A percentile compares a stretch with the other conserved stretches of the same genome.
phyloP scores from a whole-genome alignment of 2,113 vertebrate genomes.

The Thalassarche chlororhynchos region DNA sequence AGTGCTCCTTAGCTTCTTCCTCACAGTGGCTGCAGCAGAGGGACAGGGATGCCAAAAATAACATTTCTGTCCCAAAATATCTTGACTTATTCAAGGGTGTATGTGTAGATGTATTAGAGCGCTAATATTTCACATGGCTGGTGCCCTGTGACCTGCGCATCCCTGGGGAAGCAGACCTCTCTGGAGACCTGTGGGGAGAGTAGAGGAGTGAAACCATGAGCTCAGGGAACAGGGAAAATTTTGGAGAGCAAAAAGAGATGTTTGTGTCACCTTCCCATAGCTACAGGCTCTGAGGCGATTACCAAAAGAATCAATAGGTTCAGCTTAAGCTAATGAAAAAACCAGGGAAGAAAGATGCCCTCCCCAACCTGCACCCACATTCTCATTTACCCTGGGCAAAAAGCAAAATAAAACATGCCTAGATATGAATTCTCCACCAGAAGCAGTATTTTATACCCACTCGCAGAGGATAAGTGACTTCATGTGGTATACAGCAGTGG shows the following conservation, averaged over 20 bases:
- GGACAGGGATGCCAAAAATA: neutral
- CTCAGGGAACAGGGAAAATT: neutral
- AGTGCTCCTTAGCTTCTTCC: neutral
- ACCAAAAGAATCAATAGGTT: neutral
- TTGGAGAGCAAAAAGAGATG: neutral
- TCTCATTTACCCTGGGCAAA: slow-evolving; percentile 34
- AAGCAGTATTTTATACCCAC: neutral
- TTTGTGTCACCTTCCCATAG: neutral
- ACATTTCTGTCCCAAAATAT: neutral
- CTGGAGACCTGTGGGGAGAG: neutral
- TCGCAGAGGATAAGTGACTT: neutral
- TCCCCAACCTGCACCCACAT: neutral
- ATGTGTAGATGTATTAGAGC: neutral
- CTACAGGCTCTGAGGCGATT: neutral
- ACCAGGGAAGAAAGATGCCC: neutral
- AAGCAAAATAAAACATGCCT: neutral
- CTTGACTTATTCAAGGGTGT: neutral
- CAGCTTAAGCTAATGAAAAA: slow-evolving; percentile 10
- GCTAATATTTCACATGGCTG: neutral
- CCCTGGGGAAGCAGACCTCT: neutral
- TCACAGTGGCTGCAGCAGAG: neutral
- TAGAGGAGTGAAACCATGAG: neutral
- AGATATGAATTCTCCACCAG: slow-evolving; percentile 22
- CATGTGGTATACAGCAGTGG: slow-evolving; percentile 8
- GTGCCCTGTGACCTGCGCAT: neutral